phyloP scores from a whole-genome alignment of 2,888 invertebrate genomes.

The Pharmacophagus antenor region DNA sequence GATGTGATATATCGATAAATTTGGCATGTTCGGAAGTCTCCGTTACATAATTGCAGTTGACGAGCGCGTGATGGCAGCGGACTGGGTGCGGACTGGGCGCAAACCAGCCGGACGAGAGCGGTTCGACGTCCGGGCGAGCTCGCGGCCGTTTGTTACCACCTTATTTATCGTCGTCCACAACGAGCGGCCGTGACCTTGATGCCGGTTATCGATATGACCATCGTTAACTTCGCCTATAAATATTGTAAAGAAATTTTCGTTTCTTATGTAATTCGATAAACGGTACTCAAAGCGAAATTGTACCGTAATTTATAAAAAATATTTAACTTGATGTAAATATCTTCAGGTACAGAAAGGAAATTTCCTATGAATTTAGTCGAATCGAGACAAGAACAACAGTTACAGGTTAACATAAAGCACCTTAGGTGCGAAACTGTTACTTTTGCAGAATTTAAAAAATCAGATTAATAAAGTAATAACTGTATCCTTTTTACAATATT shows the following conservation, averaged over 20 bases:
- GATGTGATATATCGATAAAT: conserved; percentile 25
- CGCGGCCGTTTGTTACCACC: conserved; percentile 49
- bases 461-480: no score
- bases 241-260: conserved; percentile 29
- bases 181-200: conserved; percentile 45
- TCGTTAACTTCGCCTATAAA: conserved; percentile 6
- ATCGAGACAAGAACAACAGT: not conserved
- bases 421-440: no score
- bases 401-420: not conserved
- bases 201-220: conserved; percentile 10
- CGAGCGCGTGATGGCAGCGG: conserved; percentile 48
- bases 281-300: not conserved
- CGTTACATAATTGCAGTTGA: conserved; percentile 64
- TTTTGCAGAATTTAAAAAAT: no score
- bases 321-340: no score
- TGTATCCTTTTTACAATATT: no score
- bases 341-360: not conserved
- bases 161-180: conserved; percentile 45
- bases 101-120: conserved; percentile 63
- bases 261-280: not conserved
- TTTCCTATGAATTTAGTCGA: not conserved
- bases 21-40: conserved; percentile 30
- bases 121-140: conserved; percentile 58
- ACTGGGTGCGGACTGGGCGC: conserved; percentile 36
- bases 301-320: not conserved